Evolutionary conservation across 1,140 invertebrate genomes (phyloP).

Genomic region (Wasmannia auropunctata): DNA sequence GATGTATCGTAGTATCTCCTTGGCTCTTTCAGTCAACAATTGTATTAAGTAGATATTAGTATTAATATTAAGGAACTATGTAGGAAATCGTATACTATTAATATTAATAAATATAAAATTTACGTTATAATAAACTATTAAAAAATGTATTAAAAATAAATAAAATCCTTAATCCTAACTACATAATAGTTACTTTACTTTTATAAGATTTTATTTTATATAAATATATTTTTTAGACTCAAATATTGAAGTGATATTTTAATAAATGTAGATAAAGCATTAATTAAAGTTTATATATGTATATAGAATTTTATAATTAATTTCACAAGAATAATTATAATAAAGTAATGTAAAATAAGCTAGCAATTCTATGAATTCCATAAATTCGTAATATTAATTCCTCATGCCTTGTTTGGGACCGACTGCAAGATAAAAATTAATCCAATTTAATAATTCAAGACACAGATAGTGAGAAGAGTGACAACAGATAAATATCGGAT

Average conservation of each 20-base stretch:
- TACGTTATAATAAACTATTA: neutral
- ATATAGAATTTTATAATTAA: neutral
- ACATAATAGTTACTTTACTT: neutral
- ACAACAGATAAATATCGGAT: neutral
- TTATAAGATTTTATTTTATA: neutral
- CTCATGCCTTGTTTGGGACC: neutral
- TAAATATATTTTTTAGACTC: neutral
- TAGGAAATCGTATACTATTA: neutral
- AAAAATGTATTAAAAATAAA: slow-evolving; percentile 4
- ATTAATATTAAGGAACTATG: too few relatives aligned
- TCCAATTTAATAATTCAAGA: neutral
- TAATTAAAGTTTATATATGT: neutral
- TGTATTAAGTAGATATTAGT: neutral
- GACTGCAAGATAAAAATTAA: neutral
- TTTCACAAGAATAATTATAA: neutral
- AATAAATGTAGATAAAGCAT: neutral
- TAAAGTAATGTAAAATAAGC: too few relatives aligned
- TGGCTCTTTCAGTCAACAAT: neutral
- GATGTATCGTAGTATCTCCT: neutral
- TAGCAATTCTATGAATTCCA: neutral
- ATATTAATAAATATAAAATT: slow-evolving; percentile 2
- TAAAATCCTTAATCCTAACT: neutral
- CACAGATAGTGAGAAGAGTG: neutral
- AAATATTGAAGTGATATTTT: neutral
- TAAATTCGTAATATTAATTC: neutral